Base-by-base conservation (phyloP, 2,797 vertebrate species). In the Moxostoma hubbsi region DNA sequence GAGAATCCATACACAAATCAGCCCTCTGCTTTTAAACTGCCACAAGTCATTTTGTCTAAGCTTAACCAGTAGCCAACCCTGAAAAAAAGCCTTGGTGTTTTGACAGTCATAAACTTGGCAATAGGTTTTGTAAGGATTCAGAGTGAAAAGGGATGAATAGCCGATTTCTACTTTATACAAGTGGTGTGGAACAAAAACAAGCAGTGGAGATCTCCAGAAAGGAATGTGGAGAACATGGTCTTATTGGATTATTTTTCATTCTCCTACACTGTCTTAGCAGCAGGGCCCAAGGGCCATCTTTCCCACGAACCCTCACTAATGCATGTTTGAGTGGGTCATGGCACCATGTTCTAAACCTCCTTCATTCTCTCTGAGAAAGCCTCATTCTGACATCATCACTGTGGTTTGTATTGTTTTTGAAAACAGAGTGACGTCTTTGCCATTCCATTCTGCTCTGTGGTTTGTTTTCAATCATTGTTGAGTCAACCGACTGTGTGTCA, bases 261-360 rank as follows among this genome's bases (percentile, higher is more conserved):
- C 77, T 81, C 80, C 83, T 85, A 82, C 84, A 87, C 81, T 36
- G 82, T 87, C 79, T 89, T 81, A 85, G 85, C 83, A 86, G 85
- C 75, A 73, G 61, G 80, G 82, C 87, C 85, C 73, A 12, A 51
- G 45, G 71, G 67, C 70, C 66, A 69, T 70, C 88, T 90, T 93
- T 93, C 92, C 92, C 92, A 93, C 87, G 91, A 81, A 88, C 91
- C 73, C 66, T 7, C 13, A 0, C 46, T 62, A 45, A n/a, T 46
- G 59, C 43, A 7, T 15, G 61, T 46, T 77, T 55, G 47, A 54
- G 47, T 18, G 45, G 61, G 57, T 79, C 76, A 43, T 16, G 50
- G 80, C 81, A 76, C 68, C 62, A 73, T 58, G 59, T 71, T 24
- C 24, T 51, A 16, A 47, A 75, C 43, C 69, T 45, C 65, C 24